These are phyloP conservation scores for Chaenocephalus aceratus DNA, from an alignment of 2,113 vertebrate species.

Conservation along the genomic window DNA sequence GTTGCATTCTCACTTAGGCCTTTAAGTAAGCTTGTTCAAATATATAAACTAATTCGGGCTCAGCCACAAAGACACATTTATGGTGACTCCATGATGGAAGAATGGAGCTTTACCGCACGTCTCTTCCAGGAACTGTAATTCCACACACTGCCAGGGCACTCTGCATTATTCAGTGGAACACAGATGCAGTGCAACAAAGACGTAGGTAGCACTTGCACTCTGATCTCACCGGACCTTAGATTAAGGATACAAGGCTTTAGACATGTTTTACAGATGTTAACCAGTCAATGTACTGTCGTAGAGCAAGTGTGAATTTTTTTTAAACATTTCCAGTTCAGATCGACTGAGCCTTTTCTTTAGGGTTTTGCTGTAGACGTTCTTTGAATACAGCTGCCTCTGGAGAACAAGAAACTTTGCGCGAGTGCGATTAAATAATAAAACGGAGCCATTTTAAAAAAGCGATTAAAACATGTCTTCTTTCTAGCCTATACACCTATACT, in stretches of 20 bases:
- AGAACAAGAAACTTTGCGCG: background rate
- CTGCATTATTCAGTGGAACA: slow-evolving; percentile 80
- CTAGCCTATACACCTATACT: background rate
- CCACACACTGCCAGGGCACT: slow-evolving; percentile 61
- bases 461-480: background rate
- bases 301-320: slow-evolving; percentile 7
- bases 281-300: slow-evolving; percentile 38
- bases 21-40: slow-evolving; percentile 31
- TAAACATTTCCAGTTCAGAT: no score
- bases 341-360: background rate
- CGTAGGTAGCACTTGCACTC: slow-evolving; percentile 47
- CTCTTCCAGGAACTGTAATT: slow-evolving; percentile 75
- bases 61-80: slow-evolving; percentile 39
- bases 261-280: slow-evolving; percentile 59
- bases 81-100: slow-evolving; percentile 42
- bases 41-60: slow-evolving; percentile 32
- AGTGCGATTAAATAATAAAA: background rate
- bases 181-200: slow-evolving; percentile 47
- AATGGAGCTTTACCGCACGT: slow-evolving; percentile 34
- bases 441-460: background rate
- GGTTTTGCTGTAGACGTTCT: background rate
- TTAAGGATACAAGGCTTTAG: slow-evolving; percentile 52
- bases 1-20: slow-evolving; percentile 16
- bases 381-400: background rate
- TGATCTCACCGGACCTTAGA: slow-evolving; percentile 54